Base-by-base conservation (phyloP, 2,113 vertebrate genomes). In the Eleginops maclovinus region DNA sequence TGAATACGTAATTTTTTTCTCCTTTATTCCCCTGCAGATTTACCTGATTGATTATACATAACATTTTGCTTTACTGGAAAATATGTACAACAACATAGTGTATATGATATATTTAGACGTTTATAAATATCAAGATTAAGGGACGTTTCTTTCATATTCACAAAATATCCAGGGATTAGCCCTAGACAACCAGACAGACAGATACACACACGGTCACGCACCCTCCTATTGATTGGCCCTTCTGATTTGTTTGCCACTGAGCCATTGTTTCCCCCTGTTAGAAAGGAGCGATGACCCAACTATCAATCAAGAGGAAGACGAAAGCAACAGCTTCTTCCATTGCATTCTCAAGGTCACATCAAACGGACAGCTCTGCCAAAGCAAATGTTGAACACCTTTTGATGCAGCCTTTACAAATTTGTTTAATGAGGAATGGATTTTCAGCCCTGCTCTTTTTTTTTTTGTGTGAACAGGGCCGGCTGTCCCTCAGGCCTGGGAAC, bases 341-440 rank as follows among this genome's bases (percentile, higher is more conserved):
- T 10, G 61, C 46, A n/a, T 82, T 84, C 80, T 82, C 90, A 92
- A 92, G 91, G 89, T 93, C 84, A 51, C 89, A 68, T 88, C 84
- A 82, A 77, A 44, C 88, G 82, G 91, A 91, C 90, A 83, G 87
- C 91, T 56, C 79, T 65, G 81, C 82, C 82, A 89, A 82, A 85
- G 88, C 81, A 93, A 93, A 93, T 91, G 91, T 91, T 90, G 89
- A 89, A 91, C 91, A 92, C 87, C 90, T 89, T 91, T 91, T 89
- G 89, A 92, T 81, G 89, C 89, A 89, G 86, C 90, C 84, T 89
- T 92, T 91, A 89, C 90, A 92, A 92, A 94, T 94, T 93, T 90
- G 80, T 85, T 86, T 94, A 93, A 94, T 92, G 90, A 95, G 93
- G 87, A 91, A 93, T 93, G 93, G 90, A 92, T 93, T 92, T 91